Evolutionary conservation across 2,113 vertebrate species (phyloP).

Genomic region (Bujurquina vittata): DNA sequence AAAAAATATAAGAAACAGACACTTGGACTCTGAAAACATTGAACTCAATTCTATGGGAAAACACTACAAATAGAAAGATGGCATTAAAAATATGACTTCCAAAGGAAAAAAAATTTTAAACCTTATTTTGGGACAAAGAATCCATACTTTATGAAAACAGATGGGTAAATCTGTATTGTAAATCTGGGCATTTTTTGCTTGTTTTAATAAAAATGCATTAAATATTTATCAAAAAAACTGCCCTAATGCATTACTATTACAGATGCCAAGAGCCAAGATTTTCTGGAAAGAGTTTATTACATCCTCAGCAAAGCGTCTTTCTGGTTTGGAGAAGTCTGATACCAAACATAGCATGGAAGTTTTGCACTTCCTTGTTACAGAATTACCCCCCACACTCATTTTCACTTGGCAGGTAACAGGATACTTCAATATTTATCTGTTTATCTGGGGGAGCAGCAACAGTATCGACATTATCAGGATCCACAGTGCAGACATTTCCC

Average conservation of each 20-base stretch:
- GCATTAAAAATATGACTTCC: background rate
- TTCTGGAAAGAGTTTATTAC: background rate
- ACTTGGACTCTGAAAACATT: background rate
- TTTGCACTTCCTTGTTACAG: background rate
- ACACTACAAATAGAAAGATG: no score
- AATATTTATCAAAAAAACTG: background rate
- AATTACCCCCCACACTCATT: background rate
- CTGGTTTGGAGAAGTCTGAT: background rate
- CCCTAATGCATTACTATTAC: background rate
- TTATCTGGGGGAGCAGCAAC: slow-evolving; percentile 29
- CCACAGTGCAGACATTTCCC: slow-evolving; percentile 35
- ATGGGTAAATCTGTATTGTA: no score
- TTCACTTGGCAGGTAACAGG: slow-evolving; percentile 6
- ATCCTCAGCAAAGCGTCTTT: background rate
- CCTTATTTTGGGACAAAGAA: background rate
- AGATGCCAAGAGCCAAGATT: no score
- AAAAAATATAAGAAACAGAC: background rate
- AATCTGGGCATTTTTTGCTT: no score
- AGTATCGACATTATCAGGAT: slow-evolving; percentile 48
- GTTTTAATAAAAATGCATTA: background rate
- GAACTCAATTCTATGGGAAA: background rate
- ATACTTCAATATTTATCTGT: slow-evolving; percentile 23
- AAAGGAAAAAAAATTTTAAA: background rate
- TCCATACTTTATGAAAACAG: background rate
- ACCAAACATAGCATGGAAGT: background rate